Conservation (phyloP, 2,888 invertebrate species). For the Dusona sp. region DNA sequence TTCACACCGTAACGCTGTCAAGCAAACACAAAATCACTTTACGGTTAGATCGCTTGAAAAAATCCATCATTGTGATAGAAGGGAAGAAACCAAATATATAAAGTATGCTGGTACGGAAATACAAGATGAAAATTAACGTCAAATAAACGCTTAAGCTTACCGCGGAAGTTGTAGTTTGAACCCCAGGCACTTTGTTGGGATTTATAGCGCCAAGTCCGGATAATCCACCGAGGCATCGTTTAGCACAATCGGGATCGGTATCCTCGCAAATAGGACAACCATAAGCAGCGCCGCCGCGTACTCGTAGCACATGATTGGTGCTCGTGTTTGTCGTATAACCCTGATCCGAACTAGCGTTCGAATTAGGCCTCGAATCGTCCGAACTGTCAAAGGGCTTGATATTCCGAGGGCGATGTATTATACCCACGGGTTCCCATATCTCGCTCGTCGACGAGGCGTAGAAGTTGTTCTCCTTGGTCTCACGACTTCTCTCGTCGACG, state of each 20-base stretch:
- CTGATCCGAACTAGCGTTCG: conserved; percentile 83
- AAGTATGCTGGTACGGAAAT: not conserved
- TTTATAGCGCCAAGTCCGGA: conserved; percentile 71
- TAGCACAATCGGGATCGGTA: conserved; percentile 75
- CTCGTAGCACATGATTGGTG: conserved; percentile 80
- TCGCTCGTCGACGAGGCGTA: conserved; percentile 89
- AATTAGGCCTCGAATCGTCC: conserved; percentile 83
- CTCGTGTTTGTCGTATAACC: conserved; percentile 83
- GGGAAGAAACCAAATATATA: not conserved
- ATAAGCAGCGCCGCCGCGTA: conserved; percentile 76
- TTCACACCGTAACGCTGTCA: not conserved
- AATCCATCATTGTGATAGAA: not conserved
- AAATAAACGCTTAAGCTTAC: conserved; percentile 75
- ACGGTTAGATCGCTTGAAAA: too few species aligned
- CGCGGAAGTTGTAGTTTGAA: conserved; percentile 81
- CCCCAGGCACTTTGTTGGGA: conserved; percentile 74
- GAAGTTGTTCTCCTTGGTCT: conserved; percentile 90
- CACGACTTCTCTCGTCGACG: conserved; percentile 89
- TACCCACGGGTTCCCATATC: conserved; percentile 88
- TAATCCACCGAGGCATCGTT: conserved; percentile 79
- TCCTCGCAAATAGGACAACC: conserved; percentile 79
- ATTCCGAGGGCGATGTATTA: conserved; percentile 80
- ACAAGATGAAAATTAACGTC: not conserved
- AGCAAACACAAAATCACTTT: not conserved
- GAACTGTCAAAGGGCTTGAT: conserved; percentile 83